Evolutionary conservation across 2,888 invertebrate species (phyloP).

Genomic region (Invenusta paracnida): DNA sequence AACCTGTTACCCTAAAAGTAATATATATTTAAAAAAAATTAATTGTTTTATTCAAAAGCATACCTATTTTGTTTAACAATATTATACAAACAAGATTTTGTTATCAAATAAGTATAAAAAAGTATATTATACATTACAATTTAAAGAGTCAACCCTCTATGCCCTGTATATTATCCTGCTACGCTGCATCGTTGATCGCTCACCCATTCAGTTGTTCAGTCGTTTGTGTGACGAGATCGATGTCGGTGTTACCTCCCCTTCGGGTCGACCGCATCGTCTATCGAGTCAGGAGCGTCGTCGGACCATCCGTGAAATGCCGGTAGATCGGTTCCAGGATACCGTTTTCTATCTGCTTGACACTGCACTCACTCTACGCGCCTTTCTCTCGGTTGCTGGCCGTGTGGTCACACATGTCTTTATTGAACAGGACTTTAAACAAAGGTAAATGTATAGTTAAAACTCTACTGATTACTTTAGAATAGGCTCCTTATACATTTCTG

Average conservation of each 20-base stretch:
- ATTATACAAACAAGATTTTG: no score
- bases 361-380: conserved; percentile 68
- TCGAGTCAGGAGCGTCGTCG: neutral
- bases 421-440: neutral
- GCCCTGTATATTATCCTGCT: no score
- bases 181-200: no score
- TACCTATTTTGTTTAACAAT: no score
- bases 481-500: no score
- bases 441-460: neutral
- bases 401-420: neutral
- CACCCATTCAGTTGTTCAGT: conserved; percentile 58
- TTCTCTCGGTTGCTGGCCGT: conserved; percentile 63
- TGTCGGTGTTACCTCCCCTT: conserved; percentile 45
- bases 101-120: no score
- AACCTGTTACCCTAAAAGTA: no score
- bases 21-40: no score
- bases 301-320: conserved; percentile 48
- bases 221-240: conserved; percentile 53
- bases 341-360: conserved; percentile 70
- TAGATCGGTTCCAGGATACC: conserved; percentile 66
- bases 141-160: no score
- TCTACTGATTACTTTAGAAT: neutral
- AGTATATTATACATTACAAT: no score
- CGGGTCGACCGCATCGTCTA: conserved; percentile 36
- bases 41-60: no score